Base-by-base conservation (phyloP, 2,797 vertebrate genomes). In the Anabacerthia variegaticeps region DNA sequence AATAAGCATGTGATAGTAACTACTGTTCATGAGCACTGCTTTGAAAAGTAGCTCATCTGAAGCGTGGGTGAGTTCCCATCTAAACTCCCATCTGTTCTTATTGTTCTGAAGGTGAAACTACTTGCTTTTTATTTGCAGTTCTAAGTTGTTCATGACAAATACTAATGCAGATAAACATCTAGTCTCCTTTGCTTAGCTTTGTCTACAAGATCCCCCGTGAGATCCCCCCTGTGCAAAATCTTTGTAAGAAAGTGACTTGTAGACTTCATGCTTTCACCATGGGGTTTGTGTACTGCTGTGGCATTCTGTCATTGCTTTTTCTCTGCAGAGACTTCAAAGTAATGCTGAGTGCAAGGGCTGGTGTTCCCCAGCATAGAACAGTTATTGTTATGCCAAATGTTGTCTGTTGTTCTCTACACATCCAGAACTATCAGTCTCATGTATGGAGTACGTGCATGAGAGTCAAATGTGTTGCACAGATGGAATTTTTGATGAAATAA, bases 401-500 rank as follows among this genome's bases (percentile, higher is more conserved):
- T 37, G 23, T 68, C 77, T 32, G 10, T 37, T 83, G 32, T 67
- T 88, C 79, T 74, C 84, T 44, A 15, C 39, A 4, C 66, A 39
- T 39, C n/a, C 62, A 43, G 30, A 43, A 39, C n/a, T 74, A 34
- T n/a, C 43, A 12, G 49, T 48, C 75, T 93, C 62, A 19, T 28
- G 69, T 65, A 14, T 14, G 12, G 32, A 65, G 41, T 58, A 63
- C 14, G 2, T 15, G 36, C 0, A 0, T 46, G 52, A 88, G 77
- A 63, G 34, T 75, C n/a, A 76, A 39, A 27, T 0, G 0, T 39
- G 41, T 90, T 75, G 55, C 74, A 43, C 83, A 59, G 51, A 0
- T 74, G 74, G 83, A 76, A 63, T 68, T 69, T 72, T 68, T 66
- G 46, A 80, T 68, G 58, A 92, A 95, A 91, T 92, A 87, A 93